phyloP scores from a whole-genome alignment of 2,888 invertebrate species.

The Acronicta leporina region DNA sequence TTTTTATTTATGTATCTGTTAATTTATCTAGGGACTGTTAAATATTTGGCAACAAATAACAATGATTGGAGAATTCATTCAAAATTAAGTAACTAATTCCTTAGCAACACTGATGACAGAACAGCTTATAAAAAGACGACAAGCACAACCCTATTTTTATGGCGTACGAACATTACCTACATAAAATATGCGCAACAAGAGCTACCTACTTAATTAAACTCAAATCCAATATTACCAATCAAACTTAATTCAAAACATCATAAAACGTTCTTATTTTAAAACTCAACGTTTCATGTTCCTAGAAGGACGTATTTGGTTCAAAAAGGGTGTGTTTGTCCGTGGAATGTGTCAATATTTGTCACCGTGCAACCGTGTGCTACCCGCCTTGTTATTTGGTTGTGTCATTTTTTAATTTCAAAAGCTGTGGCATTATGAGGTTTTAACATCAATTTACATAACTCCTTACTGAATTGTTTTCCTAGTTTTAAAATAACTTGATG shows the following conservation, averaged over 20 bases:
- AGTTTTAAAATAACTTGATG: conserved; percentile 9
- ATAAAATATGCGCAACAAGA: conserved; percentile 36
- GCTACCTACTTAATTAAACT: conserved; percentile 55
- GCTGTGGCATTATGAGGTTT: conserved; percentile 35
- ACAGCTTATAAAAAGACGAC: too few species aligned
- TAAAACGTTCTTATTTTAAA: conserved; percentile 40
- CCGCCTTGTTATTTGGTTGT: conserved; percentile 33
- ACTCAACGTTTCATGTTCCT: conserved; percentile 56
- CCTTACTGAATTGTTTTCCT: conserved; percentile 14
- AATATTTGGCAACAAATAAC: too few species aligned
- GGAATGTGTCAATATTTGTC: conserved; percentile 76
- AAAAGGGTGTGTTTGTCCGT: conserved; percentile 65
- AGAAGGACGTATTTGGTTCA: conserved; percentile 76
- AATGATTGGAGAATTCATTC: too few species aligned
- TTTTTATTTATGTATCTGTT: too few species aligned
- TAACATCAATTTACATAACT: background rate
- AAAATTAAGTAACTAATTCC: too few species aligned
- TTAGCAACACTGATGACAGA: too few species aligned
- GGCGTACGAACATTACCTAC: conserved; percentile 2
- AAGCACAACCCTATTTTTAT: too few species aligned
- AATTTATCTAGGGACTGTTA: too few species aligned
- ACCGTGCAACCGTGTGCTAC: conserved; percentile 53
- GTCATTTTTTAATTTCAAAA: conserved; percentile 39
- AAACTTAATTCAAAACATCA: conserved; percentile 28
- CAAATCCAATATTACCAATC: conserved; percentile 58